Evolutionary conservation across 2,888 invertebrate species (phyloP).

Genomic region (Pilophorus perplexus): DNA sequence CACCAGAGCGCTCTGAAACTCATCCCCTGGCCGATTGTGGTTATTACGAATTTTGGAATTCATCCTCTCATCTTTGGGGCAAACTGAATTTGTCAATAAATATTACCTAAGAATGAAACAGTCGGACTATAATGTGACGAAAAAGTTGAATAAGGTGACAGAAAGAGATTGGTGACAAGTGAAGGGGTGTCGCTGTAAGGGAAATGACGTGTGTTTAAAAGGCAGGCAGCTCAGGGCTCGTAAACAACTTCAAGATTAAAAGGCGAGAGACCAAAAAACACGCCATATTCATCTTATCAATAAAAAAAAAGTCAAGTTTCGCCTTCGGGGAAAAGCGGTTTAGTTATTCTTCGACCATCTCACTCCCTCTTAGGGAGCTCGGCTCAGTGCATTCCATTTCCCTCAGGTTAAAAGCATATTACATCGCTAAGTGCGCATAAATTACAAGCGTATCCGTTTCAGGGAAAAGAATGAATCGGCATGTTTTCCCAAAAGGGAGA

Average conservation of each 20-base stretch:
- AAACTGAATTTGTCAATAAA: too few relatives aligned
- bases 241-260: slow-evolving; percentile 21
- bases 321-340: background rate
- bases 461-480: slow-evolving; percentile 17
- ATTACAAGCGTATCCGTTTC: slow-evolving; percentile 32
- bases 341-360: slow-evolving; percentile 3
- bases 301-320: background rate
- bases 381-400: slow-evolving; percentile 40
- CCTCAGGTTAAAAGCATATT: slow-evolving; percentile 43
- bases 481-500: slow-evolving; percentile 15
- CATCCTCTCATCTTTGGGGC: too few relatives aligned
- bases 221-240: background rate
- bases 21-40: too few relatives aligned
- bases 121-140: too few relatives aligned
- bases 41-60: too few relatives aligned
- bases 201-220: slow-evolving; percentile 27
- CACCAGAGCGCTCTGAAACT: too few relatives aligned
- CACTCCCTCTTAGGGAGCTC: slow-evolving; percentile 9
- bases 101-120: too few relatives aligned
- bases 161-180: too few relatives aligned
- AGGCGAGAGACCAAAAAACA: slow-evolving; percentile 6
- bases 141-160: too few relatives aligned
- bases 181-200: background rate
- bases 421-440: slow-evolving; percentile 41
- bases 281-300: slow-evolving; percentile 35